A percentile compares a stretch with the other conserved stretches of the same genome.
These are phyloP conservation scores for Ostrea denselamellosa DNA, from an alignment of 1,140 invertebrate genomes.

Conservation along the genomic window DNA sequence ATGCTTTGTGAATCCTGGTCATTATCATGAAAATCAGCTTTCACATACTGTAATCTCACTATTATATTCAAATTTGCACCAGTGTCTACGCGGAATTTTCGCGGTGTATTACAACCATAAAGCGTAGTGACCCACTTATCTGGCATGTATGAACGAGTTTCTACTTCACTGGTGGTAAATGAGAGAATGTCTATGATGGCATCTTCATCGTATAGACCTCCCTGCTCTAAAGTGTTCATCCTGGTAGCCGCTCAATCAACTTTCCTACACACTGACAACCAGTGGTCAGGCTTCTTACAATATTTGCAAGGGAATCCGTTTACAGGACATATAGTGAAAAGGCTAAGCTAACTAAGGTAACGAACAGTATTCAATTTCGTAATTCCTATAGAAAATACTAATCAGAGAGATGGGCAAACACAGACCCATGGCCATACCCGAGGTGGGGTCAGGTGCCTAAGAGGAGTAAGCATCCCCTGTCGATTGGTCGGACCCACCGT, in stretches of 20 bases:
- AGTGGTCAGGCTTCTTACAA: conserved; percentile 52
- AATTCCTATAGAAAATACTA: no score
- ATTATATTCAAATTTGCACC: conserved; percentile 52
- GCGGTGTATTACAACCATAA: background rate
- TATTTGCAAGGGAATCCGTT: conserved; percentile 47
- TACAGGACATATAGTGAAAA: conserved; percentile 44
- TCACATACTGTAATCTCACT: no score
- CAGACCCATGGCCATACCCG: no score
- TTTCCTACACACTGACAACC: conserved; percentile 47
- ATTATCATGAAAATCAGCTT: no score
- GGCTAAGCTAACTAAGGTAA: no score
- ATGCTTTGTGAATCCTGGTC: no score
- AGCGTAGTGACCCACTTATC: conserved; percentile 45
- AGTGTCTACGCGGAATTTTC: conserved; percentile 52
- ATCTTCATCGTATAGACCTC: background rate
- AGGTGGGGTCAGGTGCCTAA: no score
- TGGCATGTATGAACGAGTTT: background rate
- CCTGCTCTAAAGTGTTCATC: background rate
- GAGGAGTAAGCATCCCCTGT: no score
- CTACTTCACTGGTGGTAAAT: background rate
- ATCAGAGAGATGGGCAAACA: no score
- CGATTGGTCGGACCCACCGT: no score
- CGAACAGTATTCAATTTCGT: no score
- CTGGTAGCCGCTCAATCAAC: background rate
- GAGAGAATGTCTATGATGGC: background rate